These are phyloP conservation scores for Allobates femoralis DNA, from an alignment of 2,797 vertebrate species.

Conservation along the genomic window DNA sequence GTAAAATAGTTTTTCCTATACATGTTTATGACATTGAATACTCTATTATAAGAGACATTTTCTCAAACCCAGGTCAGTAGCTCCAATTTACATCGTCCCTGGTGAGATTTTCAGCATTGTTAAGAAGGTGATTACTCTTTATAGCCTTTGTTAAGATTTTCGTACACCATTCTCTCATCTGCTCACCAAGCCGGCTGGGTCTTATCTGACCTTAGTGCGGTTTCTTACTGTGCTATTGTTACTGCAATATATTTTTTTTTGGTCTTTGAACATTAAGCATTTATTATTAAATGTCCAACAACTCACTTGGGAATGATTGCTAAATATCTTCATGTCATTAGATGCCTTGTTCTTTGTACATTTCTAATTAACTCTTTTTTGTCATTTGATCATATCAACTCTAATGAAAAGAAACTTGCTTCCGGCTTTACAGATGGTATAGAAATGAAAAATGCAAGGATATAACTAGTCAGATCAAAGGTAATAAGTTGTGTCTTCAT, in stretches of 20 bases:
- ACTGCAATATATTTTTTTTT: slow-evolving; percentile 30
- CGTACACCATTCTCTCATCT: slow-evolving; percentile 32
- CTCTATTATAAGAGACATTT: slow-evolving; percentile 12
- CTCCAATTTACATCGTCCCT: slow-evolving; percentile 39
- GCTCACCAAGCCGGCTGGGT: slow-evolving; percentile 15
- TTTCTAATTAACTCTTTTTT: slow-evolving; percentile 51
- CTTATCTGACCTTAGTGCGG: slow-evolving; percentile 28
- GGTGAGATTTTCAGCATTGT: slow-evolving; percentile 27
- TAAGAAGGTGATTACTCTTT: slow-evolving; percentile 46
- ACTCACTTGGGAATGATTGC: slow-evolving; percentile 27
- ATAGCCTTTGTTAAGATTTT: slow-evolving; percentile 18
- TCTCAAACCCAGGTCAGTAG: slow-evolving; percentile 36
- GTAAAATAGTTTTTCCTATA: slow-evolving; percentile 18
- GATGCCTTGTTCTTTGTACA: slow-evolving; percentile 18
- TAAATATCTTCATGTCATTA: slow-evolving; percentile 39
- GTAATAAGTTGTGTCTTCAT: slow-evolving; percentile 52
- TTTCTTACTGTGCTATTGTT: slow-evolving; percentile 28
- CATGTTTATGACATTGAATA: slow-evolving; percentile 28
- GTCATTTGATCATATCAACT: slow-evolving; percentile 33
- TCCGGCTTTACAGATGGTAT: slow-evolving; percentile 24
- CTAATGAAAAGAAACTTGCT: slow-evolving; percentile 42
- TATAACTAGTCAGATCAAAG: slow-evolving; percentile 59
- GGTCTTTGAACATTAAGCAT: slow-evolving; percentile 14
- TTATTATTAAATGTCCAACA: slow-evolving; percentile 37
- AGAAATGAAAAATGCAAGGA: slow-evolving; percentile 44